A percentile compares a stretch with the other conserved stretches of the same genome.
phyloP scores from a whole-genome alignment of 2,797 vertebrate species.

The Morus bassanus region DNA sequence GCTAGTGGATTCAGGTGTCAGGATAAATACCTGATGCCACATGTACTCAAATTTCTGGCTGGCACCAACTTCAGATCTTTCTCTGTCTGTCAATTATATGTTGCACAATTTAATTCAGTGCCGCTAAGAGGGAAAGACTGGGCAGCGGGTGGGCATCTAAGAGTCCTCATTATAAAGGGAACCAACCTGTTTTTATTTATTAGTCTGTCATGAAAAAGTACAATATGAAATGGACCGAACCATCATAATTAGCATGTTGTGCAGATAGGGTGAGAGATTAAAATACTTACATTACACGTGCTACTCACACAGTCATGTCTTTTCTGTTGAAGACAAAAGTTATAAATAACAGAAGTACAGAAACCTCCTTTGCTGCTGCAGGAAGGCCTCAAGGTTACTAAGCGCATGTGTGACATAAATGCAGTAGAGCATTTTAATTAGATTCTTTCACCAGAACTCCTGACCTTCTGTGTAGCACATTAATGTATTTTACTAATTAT shows the following conservation, averaged over 20 bases:
- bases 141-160: neutral
- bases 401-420: conserved; percentile 55
- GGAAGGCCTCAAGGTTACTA: conserved; percentile 58
- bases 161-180: neutral
- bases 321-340: conserved; percentile 9
- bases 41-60: neutral
- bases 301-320: neutral
- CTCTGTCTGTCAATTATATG: neutral
- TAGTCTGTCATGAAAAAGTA: neutral
- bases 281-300: neutral
- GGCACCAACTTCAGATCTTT: neutral
- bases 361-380: neutral
- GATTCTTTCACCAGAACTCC: conserved; percentile 74
- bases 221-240: neutral
- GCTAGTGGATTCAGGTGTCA: neutral
- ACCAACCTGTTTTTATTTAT: neutral
- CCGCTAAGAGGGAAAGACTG: neutral
- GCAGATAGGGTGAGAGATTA: neutral
- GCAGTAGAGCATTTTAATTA: conserved; percentile 74
- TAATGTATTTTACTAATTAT: conserved; percentile 85
- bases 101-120: neutral
- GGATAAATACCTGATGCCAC: conserved; percentile 1
- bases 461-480: conserved; percentile 78
- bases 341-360: neutral
- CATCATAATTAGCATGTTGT: neutral